These are phyloP conservation scores for Calameuta idolon DNA, from an alignment of 2,888 invertebrate species.

Conservation along the genomic window DNA sequence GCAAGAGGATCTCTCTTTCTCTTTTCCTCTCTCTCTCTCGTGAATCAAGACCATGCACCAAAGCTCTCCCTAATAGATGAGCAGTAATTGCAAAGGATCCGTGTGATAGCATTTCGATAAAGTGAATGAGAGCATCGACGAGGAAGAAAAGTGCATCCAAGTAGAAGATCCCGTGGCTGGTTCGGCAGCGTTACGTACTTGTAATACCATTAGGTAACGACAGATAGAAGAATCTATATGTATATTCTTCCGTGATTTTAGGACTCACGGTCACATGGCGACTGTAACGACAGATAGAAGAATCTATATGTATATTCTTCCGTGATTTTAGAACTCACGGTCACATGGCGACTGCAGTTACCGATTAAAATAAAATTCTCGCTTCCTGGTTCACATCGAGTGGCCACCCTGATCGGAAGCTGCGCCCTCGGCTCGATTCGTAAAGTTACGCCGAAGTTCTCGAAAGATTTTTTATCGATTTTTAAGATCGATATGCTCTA, in stretches of 20 bases:
- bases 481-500: no score
- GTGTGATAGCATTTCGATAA: neutral
- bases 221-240: neutral
- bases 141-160: neutral
- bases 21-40: neutral
- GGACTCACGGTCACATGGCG: no score
- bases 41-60: neutral
- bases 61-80: neutral
- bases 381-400: no score
- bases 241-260: no score
- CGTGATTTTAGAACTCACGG: no score
- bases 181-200: neutral
- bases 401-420: no score
- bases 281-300: neutral
- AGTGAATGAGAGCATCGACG: neutral
- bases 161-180: neutral
- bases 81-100: neutral
- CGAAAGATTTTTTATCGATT: no score
- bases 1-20: neutral
- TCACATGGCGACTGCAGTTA: no score
- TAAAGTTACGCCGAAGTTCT: no score
- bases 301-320: no score
- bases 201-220: neutral
- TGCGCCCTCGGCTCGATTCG: no score
- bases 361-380: no score